Conservation (phyloP, 2,888 invertebrate species). For the Baronia brevicornis region DNA sequence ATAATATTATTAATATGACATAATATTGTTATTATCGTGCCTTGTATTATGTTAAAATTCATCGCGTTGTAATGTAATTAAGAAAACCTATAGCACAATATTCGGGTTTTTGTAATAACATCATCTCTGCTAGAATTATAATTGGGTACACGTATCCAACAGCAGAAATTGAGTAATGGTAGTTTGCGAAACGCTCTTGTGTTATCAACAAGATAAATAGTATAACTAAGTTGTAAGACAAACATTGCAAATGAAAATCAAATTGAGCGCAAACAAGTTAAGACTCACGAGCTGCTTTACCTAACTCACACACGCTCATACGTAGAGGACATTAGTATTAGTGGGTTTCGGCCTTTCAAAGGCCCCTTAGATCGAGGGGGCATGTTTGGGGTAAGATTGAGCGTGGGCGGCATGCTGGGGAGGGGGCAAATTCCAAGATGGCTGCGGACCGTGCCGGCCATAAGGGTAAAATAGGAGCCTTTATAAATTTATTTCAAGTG, state of each 20-base stretch:
- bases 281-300: conserved; percentile 30
- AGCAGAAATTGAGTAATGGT: too few relatives aligned
- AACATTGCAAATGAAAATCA: conserved; percentile 27
- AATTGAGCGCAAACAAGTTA: conserved; percentile 37
- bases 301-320: conserved; percentile 32
- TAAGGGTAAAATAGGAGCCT: conserved; percentile 70
- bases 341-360: conserved; percentile 71
- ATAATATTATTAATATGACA: too few relatives aligned
- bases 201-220: too few relatives aligned
- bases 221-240: too few relatives aligned
- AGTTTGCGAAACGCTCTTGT: too few relatives aligned
- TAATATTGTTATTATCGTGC: too few relatives aligned
- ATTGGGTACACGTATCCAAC: too few relatives aligned
- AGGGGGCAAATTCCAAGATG: conserved; percentile 65
- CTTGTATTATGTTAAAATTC: too few relatives aligned
- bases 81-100: too few relatives aligned
- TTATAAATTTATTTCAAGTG: conserved; percentile 58
- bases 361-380: conserved; percentile 70
- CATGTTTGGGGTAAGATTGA: conserved; percentile 68
- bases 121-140: too few relatives aligned
- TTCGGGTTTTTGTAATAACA: too few relatives aligned
- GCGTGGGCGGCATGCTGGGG: conserved; percentile 55
- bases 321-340: conserved; percentile 72
- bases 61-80: too few relatives aligned
- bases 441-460: conserved; percentile 70